Percentiles rank a stretch among this genome's conserved stretches.
Evolutionary conservation across 2,888 invertebrate species (phyloP).

Genomic region (Pandemis corylana): DNA sequence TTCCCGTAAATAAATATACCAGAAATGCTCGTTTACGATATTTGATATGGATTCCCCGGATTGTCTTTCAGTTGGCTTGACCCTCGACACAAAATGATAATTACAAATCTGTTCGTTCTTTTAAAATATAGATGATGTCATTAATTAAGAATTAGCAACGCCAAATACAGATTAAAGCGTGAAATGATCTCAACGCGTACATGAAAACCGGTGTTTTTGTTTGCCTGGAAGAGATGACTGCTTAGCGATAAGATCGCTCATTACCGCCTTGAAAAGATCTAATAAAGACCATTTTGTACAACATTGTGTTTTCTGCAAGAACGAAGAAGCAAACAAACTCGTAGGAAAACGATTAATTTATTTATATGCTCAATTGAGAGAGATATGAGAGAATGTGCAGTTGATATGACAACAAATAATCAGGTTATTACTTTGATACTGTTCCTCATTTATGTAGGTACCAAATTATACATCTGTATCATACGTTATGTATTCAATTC

Average conservation of each 20-base stretch:
- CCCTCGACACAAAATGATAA: too few relatives aligned
- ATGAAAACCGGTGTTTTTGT: not conserved
- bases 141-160: not conserved
- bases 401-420: not conserved
- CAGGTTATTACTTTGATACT: not conserved
- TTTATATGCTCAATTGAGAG: constrained; percentile 3
- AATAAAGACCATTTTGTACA: not conserved
- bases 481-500: too few relatives aligned
- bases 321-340: not conserved
- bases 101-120: not conserved
- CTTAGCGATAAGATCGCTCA: not conserved
- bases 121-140: not conserved
- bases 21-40: too few relatives aligned
- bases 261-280: not conserved
- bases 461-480: not conserved
- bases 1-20: too few relatives aligned
- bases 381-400: not conserved
- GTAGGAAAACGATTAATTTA: not conserved
- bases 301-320: not conserved
- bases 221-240: not conserved
- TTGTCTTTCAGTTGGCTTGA: too few relatives aligned
- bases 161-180: not conserved
- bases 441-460: not conserved
- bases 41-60: too few relatives aligned
- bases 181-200: constrained; percentile 1